These are phyloP conservation scores for Aphis craccivora DNA, from an alignment of 1,140 invertebrate genomes.

Conservation along the genomic window DNA sequence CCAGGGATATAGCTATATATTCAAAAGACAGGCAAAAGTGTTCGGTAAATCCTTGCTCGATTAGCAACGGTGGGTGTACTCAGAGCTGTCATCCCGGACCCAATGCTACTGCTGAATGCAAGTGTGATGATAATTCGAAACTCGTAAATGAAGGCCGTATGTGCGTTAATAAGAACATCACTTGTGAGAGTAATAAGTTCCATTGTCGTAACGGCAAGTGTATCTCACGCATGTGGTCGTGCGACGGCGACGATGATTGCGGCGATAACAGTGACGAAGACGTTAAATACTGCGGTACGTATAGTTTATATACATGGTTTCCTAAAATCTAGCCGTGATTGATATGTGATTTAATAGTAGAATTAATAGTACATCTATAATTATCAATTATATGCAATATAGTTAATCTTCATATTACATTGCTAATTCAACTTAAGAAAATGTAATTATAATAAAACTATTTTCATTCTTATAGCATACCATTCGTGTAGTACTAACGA, in stretches of 20 bases:
- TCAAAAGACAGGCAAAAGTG: constrained; percentile 83
- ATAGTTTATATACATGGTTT: background rate
- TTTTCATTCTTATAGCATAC: constrained; percentile 71
- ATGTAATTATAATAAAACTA: background rate
- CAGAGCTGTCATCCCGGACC: constrained; percentile 91
- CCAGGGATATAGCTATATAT: constrained; percentile 90
- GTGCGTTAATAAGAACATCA: constrained; percentile 87
- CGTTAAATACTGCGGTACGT: constrained; percentile 84
- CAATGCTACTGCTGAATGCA: constrained; percentile 85
- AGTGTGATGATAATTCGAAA: constrained; percentile 84
- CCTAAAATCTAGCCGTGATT: constrained; percentile 51
- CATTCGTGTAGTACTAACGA: constrained; percentile 92
- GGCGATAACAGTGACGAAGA: constrained; percentile 95
- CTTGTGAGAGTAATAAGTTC: constrained; percentile 89
- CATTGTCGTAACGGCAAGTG: constrained; percentile 94
- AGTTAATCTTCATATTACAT: background rate
- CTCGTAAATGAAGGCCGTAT: constrained; percentile 91
- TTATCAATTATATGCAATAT: background rate
- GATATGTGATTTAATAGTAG: background rate
- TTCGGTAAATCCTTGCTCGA: constrained; percentile 82
- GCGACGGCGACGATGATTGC: constrained; percentile 92
- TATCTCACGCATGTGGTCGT: constrained; percentile 94
- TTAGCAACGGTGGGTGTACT: constrained; percentile 95
- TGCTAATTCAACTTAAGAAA: background rate
- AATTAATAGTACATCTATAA: background rate